phyloP scores from a whole-genome alignment of 2,797 vertebrate genomes.

The Gymnodraco acuticeps region DNA sequence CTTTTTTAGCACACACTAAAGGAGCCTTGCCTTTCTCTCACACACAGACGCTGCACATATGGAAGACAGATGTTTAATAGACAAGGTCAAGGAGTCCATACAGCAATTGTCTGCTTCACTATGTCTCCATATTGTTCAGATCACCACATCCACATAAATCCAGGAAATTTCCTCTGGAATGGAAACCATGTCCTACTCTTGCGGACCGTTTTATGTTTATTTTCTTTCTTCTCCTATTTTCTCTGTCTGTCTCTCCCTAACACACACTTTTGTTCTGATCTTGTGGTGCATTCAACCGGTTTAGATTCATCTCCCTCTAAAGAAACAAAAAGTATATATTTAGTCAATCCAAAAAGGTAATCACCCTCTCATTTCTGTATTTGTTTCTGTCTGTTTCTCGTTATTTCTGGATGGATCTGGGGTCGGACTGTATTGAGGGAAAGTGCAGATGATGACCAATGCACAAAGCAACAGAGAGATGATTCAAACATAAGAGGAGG shows the following conservation, averaged over 20 bases:
- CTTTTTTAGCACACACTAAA: conserved; percentile 65
- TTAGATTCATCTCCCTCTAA: conserved; percentile 15
- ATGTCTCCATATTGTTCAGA: conserved; percentile 73
- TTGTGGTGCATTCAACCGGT: not conserved
- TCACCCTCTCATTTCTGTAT: not conserved
- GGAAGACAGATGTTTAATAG: conserved; percentile 84
- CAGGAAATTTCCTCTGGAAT: conserved; percentile 84
- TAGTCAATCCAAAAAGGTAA: not conserved
- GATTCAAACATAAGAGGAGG: conserved; percentile 53
- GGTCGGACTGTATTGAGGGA: conserved; percentile 23
- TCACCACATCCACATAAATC: conserved; percentile 78
- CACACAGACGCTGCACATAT: conserved; percentile 72
- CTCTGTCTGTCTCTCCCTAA: conserved; percentile 1
- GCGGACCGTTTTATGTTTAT: conserved; percentile 47
- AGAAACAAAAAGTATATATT: not conserved
- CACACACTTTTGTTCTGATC: not conserved
- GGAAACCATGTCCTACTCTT: conserved; percentile 68
- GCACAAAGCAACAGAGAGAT: conserved; percentile 38
- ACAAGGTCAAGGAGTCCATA: conserved; percentile 80
- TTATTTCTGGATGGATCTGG: conserved; percentile 54
- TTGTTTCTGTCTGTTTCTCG: conserved; percentile 3
- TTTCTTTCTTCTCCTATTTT: conserved; percentile 10
- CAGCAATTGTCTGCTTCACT: conserved; percentile 71
- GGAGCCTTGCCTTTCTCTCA: conserved; percentile 54
- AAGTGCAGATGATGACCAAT: conserved; percentile 65